phyloP scores from a whole-genome alignment of 1,140 invertebrate genomes.

The Nylanderia fulva region DNA sequence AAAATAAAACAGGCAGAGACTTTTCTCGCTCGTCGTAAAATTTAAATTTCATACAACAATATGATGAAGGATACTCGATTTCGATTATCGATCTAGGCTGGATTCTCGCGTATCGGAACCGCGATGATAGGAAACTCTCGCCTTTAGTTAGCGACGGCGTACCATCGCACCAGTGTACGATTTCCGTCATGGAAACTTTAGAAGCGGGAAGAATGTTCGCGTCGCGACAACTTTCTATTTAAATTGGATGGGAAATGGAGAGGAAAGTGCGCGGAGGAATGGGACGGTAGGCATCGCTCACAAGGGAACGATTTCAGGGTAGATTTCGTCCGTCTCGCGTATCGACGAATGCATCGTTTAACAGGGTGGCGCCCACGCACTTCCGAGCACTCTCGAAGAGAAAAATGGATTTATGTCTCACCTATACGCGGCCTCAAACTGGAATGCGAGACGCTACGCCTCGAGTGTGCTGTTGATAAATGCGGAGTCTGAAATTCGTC shows the following conservation, averaged over 20 bases:
- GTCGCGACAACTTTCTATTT: slow-evolving; percentile 60
- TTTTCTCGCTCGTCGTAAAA: not conserved
- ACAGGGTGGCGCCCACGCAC: slow-evolving; percentile 54
- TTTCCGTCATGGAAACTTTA: slow-evolving; percentile 52
- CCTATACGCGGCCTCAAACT: not conserved
- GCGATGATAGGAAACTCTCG: not conserved
- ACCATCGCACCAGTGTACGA: not conserved
- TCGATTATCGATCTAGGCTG: slow-evolving; percentile 10
- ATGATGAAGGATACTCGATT: not conserved
- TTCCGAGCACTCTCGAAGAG: slow-evolving; percentile 19
- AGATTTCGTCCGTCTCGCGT: slow-evolving; percentile 53
- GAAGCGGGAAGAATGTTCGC: slow-evolving; percentile 53
- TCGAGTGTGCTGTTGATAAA: slow-evolving; percentile 78
- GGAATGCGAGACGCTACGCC: slow-evolving; percentile 36
- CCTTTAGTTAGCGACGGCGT: slow-evolving; percentile 3
- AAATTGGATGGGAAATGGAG: slow-evolving; percentile 60
- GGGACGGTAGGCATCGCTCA: slow-evolving; percentile 54
- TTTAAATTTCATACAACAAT: not conserved
- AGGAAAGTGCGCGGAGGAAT: slow-evolving; percentile 36
- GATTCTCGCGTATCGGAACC: slow-evolving; percentile 1
- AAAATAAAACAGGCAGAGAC: not conserved
- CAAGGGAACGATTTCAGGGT: slow-evolving; percentile 61
- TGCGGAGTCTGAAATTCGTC: slow-evolving; percentile 76
- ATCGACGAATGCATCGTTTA: slow-evolving; percentile 71
- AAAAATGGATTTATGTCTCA: slow-evolving; percentile 72